Percentiles rank a stretch among this genome's conserved stretches.
Conservation (phyloP, 2,888 invertebrate genomes). For the Argyresthia albistria region DNA sequence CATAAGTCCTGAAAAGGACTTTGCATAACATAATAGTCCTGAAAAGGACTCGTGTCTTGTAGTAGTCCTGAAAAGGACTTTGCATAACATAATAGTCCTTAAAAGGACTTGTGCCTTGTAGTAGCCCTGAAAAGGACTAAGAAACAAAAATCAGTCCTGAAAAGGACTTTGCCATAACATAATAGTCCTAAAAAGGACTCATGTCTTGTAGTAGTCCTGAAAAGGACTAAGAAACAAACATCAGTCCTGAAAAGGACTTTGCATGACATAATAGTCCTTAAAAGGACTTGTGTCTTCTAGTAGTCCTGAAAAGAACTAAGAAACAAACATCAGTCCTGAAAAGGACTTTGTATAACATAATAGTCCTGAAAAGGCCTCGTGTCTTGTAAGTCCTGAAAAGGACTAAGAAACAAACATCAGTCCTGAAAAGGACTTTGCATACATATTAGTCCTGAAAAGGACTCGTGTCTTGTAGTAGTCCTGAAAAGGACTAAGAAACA, state of each 20-base stretch:
- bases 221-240: background rate
- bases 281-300: background rate
- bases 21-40: background rate
- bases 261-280: background rate
- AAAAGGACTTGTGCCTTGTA: background rate
- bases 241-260: background rate
- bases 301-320: background rate
- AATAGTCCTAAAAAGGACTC: background rate
- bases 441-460: slow-evolving; percentile 5
- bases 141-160: background rate
- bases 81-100: background rate
- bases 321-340: background rate
- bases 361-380: background rate
- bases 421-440: background rate
- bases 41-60: background rate
- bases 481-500: slow-evolving; percentile 8
- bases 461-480: background rate
- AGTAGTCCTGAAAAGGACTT: background rate
- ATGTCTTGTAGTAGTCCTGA: background rate
- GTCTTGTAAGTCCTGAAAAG: background rate
- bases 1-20: background rate
- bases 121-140: background rate
- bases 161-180: slow-evolving; percentile 1
- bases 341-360: slow-evolving; percentile 3
- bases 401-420: background rate